Evolutionary conservation across 2,888 invertebrate species (phyloP).

Genomic region (Chaitophorus viminalis): DNA sequence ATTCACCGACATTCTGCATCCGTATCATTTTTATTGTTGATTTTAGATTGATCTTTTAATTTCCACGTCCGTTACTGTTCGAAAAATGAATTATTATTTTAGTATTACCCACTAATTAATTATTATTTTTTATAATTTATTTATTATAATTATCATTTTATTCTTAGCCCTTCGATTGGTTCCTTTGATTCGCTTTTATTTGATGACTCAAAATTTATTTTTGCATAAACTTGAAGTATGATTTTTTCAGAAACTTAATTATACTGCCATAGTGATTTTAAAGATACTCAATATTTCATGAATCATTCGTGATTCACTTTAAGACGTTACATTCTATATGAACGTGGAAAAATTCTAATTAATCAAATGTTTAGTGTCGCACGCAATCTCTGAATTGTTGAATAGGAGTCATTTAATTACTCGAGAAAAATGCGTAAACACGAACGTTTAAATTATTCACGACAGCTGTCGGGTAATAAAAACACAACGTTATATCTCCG

Average conservation of each 20-base stretch:
- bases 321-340: not conserved
- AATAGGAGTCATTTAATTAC: not conserved
- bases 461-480: not conserved
- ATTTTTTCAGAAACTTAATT: not conserved
- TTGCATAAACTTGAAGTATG: no score
- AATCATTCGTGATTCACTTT: not conserved
- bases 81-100: no score
- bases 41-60: no score
- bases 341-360: no score
- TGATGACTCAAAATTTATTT: not conserved
- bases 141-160: no score
- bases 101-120: no score
- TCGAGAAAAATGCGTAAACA: not conserved
- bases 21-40: no score
- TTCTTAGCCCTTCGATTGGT: not conserved
- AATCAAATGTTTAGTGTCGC: no score
- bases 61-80: no score
- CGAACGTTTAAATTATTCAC: not conserved
- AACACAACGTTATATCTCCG: not conserved
- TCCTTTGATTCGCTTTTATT: not conserved
- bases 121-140: no score
- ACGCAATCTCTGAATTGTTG: no score
- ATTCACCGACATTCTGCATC: no score
- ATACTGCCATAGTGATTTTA: not conserved
- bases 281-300: not conserved